Conservation (phyloP, 2,797 vertebrate genomes). For the Astyanax mexicanus region DNA sequence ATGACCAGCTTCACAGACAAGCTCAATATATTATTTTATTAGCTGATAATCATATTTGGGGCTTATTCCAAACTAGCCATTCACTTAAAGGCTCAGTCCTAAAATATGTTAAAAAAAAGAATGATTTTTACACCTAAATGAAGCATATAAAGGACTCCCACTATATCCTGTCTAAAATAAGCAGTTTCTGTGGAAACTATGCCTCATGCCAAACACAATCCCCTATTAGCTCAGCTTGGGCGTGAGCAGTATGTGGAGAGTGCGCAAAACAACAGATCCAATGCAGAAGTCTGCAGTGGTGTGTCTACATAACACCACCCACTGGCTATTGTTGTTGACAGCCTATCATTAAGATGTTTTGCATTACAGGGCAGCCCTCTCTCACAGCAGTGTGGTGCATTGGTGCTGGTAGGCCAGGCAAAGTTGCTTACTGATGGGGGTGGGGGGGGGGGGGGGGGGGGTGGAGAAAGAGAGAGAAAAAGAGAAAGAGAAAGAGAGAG, state of each 20-base stretch:
- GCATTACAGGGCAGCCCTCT: constrained; percentile 56
- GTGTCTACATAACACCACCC: constrained; percentile 50
- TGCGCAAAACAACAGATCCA: constrained; percentile 17
- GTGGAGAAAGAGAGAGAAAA: background rate
- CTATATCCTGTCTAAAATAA: background rate
- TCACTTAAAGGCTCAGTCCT: no score
- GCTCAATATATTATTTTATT: no score
- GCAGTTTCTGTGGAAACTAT: background rate
- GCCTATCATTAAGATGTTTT: constrained; percentile 65
- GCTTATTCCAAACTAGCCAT: no score
- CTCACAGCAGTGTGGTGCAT: constrained; percentile 9
- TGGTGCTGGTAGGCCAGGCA: constrained; percentile 11
- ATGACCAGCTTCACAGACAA: no score
- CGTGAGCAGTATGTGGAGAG: background rate
- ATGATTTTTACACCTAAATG: background rate
- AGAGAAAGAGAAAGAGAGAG: background rate
- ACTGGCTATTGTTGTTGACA: background rate
- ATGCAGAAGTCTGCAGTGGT: constrained; percentile 4
- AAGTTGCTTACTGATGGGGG: background rate
- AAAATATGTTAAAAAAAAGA: no score
- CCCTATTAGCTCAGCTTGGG: constrained; percentile 6
- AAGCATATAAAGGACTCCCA: background rate
- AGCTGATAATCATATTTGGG: no score
- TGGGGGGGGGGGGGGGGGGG: no score
- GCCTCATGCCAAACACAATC: background rate